phyloP scores from a whole-genome alignment of 1,140 invertebrate genomes.

The Daktulosphaira vitifoliae region DNA sequence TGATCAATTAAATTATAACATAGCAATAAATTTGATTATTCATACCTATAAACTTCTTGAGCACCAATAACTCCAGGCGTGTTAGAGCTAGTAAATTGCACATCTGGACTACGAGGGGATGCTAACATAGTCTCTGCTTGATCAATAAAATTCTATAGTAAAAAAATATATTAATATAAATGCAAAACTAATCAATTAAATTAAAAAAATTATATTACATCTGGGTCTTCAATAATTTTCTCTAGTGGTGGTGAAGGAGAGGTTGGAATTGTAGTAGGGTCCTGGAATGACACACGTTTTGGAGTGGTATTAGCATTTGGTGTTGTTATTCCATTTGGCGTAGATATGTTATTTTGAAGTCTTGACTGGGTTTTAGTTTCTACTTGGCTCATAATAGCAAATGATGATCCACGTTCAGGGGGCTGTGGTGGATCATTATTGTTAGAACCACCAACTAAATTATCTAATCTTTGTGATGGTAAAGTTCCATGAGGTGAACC shows the following conservation, averaged over 20 bases:
- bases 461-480: slow-evolving; percentile 36
- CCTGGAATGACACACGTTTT: slow-evolving; percentile 68
- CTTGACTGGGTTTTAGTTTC: slow-evolving; percentile 14
- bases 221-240: slow-evolving; percentile 65
- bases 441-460: slow-evolving; percentile 40
- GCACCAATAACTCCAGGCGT: slow-evolving; percentile 89
- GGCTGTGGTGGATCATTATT: slow-evolving; percentile 54
- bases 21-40: too few species aligned
- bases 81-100: slow-evolving; percentile 49
- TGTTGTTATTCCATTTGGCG: slow-evolving; percentile 28
- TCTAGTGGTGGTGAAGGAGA: slow-evolving; percentile 45
- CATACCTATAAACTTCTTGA: slow-evolving; percentile 82
- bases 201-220: slow-evolving; percentile 49
- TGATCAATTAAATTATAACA: neutral
- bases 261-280: slow-evolving; percentile 47
- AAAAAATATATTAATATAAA: slow-evolving; percentile 4
- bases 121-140: slow-evolving; percentile 67
- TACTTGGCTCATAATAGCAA: slow-evolving; percentile 63
- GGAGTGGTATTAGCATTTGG: slow-evolving; percentile 32
- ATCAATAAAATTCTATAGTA: slow-evolving; percentile 64
- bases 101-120: slow-evolving; percentile 59
- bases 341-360: neutral
- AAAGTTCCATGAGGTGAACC: slow-evolving; percentile 6
- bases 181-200: neutral
- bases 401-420: slow-evolving; percentile 70